Conservation (phyloP, 35 echinoderm and acorn worm species). For the Patiria miniata region DNA sequence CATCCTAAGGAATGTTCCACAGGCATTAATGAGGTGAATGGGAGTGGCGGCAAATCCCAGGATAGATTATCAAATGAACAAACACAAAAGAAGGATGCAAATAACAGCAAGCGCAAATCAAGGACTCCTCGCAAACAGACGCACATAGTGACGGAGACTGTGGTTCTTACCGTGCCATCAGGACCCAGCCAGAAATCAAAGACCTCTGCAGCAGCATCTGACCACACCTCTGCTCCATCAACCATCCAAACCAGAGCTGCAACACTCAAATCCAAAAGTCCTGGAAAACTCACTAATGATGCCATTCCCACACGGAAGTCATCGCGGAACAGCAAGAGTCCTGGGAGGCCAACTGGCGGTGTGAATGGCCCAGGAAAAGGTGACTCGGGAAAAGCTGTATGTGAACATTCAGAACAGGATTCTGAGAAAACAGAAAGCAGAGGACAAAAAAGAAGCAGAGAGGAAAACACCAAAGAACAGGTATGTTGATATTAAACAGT, state of each 20-base stretch:
- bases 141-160: background rate
- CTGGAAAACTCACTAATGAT: background rate
- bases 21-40: too few species aligned
- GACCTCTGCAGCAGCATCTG: background rate
- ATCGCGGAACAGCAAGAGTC: background rate
- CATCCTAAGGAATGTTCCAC: too few species aligned
- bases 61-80: too few species aligned
- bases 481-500: too few species aligned
- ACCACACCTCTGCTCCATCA: too few species aligned
- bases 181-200: background rate
- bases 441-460: constrained; percentile 10
- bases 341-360: background rate
- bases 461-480: background rate
- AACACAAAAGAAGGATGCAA: constrained; percentile 6
- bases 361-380: background rate
- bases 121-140: constrained; percentile 7
- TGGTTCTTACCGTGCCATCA: background rate
- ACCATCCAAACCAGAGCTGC: background rate
- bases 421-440: background rate
- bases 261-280: background rate
- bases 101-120: background rate
- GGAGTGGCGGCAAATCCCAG: too few species aligned
- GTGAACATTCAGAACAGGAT: background rate
- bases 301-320: background rate
- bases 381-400: background rate